Evolutionary conservation across 2,113 vertebrate genomes (phyloP), one percentile per base, ranked within the genome.

Genomic region (Oostethus manadensis): DNA sequence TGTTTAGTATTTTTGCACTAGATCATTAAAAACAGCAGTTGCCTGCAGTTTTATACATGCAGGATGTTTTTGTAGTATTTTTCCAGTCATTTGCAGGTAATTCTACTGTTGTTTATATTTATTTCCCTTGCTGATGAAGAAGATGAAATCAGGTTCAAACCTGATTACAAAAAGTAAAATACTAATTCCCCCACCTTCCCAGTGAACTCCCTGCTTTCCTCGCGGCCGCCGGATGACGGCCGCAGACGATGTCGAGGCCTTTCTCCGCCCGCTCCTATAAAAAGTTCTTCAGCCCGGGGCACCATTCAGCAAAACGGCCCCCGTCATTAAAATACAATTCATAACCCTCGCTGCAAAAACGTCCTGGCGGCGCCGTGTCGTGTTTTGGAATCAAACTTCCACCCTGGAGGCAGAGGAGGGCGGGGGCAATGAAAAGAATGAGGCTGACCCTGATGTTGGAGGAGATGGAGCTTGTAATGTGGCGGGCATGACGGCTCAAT

Each of bases 381-480:
- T 71, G 66, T 70, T 78, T 74, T 62, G 64, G 80, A 82, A 86
- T 84, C 80, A 80, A 71, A 84, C 73, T 66, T 48, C 56, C 29
- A 33, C 71, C 64, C 76, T 38, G 66, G 42, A 79, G 73, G 70
- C 61, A 58, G 66, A 5, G 51, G 10, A 6, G 53, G 35, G 35
- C n/a, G 38, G 38, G 69, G 75, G 53, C 58, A 76, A 62, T 73
- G 74, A 58, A 38, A 62, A 64, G 79, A 76, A 75, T 44, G 72
- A 67, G 67, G 60, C 15, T 60, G 88, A 86, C 78, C 83, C 81
- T 77, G 75, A 74, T 68, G 54, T 82, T 84, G 81, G 71, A 63
- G 68, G 78, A 82, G 87, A 85, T 87, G 77, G 43, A 83, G 84
- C 80, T 82, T 83, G 70, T 88, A 89, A 88, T 88, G 85, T 78